These are phyloP conservation scores for Argyrosomus japonicus DNA, from an alignment of 2,113 vertebrate species.

Conservation along the genomic window DNA sequence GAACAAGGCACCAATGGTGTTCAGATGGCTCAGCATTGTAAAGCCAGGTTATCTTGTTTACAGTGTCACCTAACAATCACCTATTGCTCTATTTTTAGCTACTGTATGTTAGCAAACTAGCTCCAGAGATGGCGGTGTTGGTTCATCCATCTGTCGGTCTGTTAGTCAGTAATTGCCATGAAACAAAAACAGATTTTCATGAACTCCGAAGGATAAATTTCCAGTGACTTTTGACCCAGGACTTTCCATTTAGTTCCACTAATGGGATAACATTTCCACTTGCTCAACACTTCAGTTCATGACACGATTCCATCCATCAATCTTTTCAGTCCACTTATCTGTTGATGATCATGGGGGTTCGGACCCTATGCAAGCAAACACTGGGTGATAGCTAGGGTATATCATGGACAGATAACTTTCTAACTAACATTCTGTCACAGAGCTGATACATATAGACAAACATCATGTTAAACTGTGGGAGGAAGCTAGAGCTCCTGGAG, in stretches of 20 bases:
- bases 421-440: background rate
- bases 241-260: background rate
- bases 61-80: constrained; percentile 24
- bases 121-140: background rate
- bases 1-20: constrained; percentile 10
- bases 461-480: background rate
- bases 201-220: background rate
- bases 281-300: background rate
- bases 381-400: too few relatives aligned
- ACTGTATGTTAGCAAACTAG: background rate
- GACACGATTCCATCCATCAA: background rate
- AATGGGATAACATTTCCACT: background rate
- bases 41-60: constrained; percentile 18
- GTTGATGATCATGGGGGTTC: background rate
- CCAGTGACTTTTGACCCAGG: background rate
- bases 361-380: background rate
- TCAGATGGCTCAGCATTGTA: constrained; percentile 25
- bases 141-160: background rate
- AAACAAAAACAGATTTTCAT: background rate
- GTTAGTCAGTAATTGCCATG: background rate
- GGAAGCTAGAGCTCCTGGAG: background rate
- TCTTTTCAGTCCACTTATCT: background rate
- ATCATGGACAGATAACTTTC: background rate
- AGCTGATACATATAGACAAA: background rate
- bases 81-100: constrained; percentile 1